Base-by-base conservation (phyloP, 2,888 invertebrate genomes). In the Andrena bicolor region DNA sequence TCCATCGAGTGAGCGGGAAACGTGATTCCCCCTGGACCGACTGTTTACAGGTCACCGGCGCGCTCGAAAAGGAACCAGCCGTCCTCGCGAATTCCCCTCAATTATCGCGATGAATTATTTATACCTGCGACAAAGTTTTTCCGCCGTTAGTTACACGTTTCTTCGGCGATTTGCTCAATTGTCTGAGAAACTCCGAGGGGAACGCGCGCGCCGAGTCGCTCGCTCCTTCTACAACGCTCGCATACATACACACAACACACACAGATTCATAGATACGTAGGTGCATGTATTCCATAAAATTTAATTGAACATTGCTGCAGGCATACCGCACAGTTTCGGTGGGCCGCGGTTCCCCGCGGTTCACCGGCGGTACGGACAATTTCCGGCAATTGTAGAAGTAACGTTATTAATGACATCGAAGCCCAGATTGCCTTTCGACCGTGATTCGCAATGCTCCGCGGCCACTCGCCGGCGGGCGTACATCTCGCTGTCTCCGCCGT, bases 351-450 rank as follows among this genome's bases (percentile, higher is more conserved):
- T 16, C 41, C 16, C 41, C 56, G 23, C 56, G 23, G 56, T 41
- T 63, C 69, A 69, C 80, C 60, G 13, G 64, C 70, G 65, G 73
- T 83, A 82, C 75, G 70, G 56, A 80, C 82, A 81, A 83, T 63
- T 74, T 49, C 63, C 35, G 72, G 58, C 79, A 80, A 81, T 86
- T 81, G 35, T 72, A 83, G 76, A 86, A 87, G 85, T 87, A 84
- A 85, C 83, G 90, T 91, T 90, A 91, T 91, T 90, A 91, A 92
- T 88, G 91, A 89, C 83, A 86, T 82, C 77, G 84, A 69, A 72
- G 82, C 86, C 83, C 86, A 89, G 90, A 91, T 92, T 91, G 90
- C 87, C 89, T 91, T 90, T 87, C 84, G 68, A 76, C 76, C 73
- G 63, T 77, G 74, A 61, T 66, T 58, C 63, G 48, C 56, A 60